Conservation (phyloP, 2,888 invertebrate species). For the Mythimna vitellina region DNA sequence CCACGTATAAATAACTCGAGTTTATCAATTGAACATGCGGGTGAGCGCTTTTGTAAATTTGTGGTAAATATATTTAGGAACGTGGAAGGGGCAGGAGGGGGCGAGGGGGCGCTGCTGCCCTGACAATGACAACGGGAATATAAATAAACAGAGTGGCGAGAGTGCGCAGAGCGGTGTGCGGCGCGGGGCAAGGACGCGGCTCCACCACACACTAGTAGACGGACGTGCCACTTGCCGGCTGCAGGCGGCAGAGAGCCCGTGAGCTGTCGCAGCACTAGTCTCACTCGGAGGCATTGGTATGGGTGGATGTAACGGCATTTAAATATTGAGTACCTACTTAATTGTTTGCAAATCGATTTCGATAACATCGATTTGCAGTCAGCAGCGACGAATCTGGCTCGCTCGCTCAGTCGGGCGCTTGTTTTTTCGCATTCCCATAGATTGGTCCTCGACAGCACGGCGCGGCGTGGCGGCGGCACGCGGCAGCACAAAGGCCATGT, state of each 20-base stretch:
- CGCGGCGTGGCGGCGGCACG: not conserved
- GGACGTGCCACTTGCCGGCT: too few relatives aligned
- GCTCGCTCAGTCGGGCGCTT: not conserved
- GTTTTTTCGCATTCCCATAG: too few relatives aligned
- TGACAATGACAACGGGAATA: constrained; percentile 36
- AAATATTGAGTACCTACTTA: not conserved
- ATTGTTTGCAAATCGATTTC: not conserved
- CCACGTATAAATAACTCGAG: constrained; percentile 29
- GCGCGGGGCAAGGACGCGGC: not conserved
- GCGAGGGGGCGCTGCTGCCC: constrained; percentile 26
- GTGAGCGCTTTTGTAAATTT: constrained; percentile 23
- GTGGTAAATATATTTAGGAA: constrained; percentile 38
- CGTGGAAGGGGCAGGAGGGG: not conserved
- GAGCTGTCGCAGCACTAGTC: not conserved
- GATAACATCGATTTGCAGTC: not conserved
- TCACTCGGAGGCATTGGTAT: not conserved
- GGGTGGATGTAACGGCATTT: not conserved
- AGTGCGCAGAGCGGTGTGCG: not conserved
- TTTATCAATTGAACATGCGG: constrained; percentile 32
- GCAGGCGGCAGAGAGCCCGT: too few relatives aligned
- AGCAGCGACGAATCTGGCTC: not conserved
- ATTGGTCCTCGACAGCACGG: not conserved
- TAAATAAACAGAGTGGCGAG: constrained; percentile 27
- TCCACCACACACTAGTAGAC: not conserved
- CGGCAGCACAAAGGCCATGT: not conserved